Evolutionary conservation across 2,797 vertebrate genomes (phyloP), one percentile per base, ranked within the genome.

Genomic region (Mormyrops attenuatus): DNA sequence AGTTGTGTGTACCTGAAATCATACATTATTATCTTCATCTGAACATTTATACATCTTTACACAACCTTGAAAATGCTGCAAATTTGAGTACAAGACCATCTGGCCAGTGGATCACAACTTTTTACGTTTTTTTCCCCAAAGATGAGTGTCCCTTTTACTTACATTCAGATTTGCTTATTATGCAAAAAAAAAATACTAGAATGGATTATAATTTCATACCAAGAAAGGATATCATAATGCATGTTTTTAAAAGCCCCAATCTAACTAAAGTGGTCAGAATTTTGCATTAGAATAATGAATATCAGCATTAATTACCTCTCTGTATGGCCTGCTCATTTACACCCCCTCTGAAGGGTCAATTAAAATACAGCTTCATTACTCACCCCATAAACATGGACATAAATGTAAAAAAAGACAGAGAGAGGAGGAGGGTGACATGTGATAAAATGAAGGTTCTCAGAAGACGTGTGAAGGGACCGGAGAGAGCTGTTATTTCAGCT

Each of bases 221-320:
- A 90, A 91, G 77, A 91, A 89, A 89, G 89, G 84, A 92, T 91
- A 88, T 93, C 85, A 91, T 93, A 93, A 94, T 92, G 90, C 55
- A 20, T 88, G 86, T 90, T 91, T 91, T 93, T 94, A 91, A 93
- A 93, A 91, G 89, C 90, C 92, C 93, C 93, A 93, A 94, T 94
- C 94, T 94, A 92, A 93, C 91, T 93, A 93, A 94, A 95, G 93
- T 92, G 94, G 91, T 93, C 92, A 93, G 92, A 94, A 94, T 94
- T 93, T 93, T 94, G 93, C 92, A 91, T 95, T 93, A 92, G 91
- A 94, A 93, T 94, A 93, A 95, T 94, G 90, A 94, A 92, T 89
- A 94, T 93, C 90, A 91, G 91, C 92, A 93, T 93, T 92, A 90
- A 90, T 92, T 92, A 91, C 85, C 66, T 88, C 82, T 85, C 69